Percentiles rank a stretch among this genome's conserved stretches.
These are phyloP conservation scores for Sarcophaga rosellei DNA, from an alignment of 2,888 invertebrate species.

Conservation along the genomic window DNA sequence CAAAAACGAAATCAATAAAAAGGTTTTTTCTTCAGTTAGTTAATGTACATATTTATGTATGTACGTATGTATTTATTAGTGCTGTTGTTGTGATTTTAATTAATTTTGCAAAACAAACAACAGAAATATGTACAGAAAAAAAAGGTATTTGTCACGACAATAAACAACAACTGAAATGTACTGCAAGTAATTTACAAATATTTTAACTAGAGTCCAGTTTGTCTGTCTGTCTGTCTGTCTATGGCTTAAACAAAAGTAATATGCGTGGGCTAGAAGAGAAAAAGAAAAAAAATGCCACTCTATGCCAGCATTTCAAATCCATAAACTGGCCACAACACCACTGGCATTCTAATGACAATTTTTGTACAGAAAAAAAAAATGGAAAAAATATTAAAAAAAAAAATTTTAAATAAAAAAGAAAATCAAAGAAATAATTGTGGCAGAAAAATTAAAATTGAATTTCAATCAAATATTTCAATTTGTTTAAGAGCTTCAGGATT, in stretches of 20 bases:
- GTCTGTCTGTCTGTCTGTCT: not conserved
- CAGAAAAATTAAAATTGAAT: slow-evolving; percentile 51
- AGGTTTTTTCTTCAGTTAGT: slow-evolving; percentile 2
- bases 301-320: slow-evolving; percentile 20
- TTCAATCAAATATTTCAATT: slow-evolving; percentile 45
- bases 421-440: not conserved
- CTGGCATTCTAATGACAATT: slow-evolving; percentile 63
- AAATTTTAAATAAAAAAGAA: not conserved
- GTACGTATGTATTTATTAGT: not conserved
- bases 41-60: slow-evolving; percentile 21
- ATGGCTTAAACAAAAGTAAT: slow-evolving; percentile 1
- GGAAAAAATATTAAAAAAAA: slow-evolving; percentile 13
- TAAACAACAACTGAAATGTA: slow-evolving; percentile 18
- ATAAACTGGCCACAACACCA: slow-evolving; percentile 48
- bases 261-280: slow-evolving; percentile 65
- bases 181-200: slow-evolving; percentile 38
- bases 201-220: slow-evolving; percentile 23
- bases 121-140: too few species aligned
- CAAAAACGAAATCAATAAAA: slow-evolving; percentile 33
- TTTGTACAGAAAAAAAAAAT: slow-evolving; percentile 7
- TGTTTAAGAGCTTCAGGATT: not conserved
- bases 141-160: slow-evolving; percentile 61
- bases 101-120: slow-evolving; percentile 52
- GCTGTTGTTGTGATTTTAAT: slow-evolving; percentile 47
- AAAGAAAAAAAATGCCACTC: slow-evolving; percentile 19